These are phyloP conservation scores for Daubentonia madagascariensis DNA, from an alignment of 2,113 vertebrate species.

Conservation along the genomic window DNA sequence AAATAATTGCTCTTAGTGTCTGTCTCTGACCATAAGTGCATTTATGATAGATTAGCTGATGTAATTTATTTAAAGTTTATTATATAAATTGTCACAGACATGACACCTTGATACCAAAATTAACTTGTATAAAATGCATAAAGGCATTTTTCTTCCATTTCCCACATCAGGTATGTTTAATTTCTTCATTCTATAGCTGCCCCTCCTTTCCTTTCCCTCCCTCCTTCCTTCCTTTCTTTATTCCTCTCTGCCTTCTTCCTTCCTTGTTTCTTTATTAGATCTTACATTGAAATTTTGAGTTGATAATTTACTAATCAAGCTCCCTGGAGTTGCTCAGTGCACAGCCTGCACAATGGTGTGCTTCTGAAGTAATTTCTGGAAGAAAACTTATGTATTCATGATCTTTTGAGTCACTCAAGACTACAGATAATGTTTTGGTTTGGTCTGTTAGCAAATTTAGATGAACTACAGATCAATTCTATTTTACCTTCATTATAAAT, in stretches of 20 bases:
- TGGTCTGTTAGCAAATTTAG: not conserved
- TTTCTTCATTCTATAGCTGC: not conserved
- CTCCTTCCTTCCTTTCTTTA: not conserved
- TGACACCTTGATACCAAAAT: not conserved
- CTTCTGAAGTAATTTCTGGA: not conserved
- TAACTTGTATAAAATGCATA: not conserved
- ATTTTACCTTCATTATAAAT: not conserved
- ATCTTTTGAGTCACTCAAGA: not conserved
- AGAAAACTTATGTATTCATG: not conserved
- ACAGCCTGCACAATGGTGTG: no score
- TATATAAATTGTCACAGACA: not conserved
- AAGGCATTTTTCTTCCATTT: not conserved
- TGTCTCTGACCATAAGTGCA: not conserved
- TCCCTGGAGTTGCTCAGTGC: no score
- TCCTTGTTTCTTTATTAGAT: not conserved
- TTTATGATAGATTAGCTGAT: not conserved
- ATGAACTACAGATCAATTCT: not conserved
- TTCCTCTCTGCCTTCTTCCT: not conserved
- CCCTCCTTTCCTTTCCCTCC: not conserved
- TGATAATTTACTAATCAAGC: not conserved
- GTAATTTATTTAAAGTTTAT: not conserved
- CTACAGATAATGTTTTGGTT: not conserved
- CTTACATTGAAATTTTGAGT: not conserved
- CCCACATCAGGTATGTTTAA: not conserved
- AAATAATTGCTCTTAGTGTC: not conserved